These are phyloP conservation scores for Oligia strigilis DNA, from an alignment of 2,888 invertebrate species.

Conservation along the genomic window DNA sequence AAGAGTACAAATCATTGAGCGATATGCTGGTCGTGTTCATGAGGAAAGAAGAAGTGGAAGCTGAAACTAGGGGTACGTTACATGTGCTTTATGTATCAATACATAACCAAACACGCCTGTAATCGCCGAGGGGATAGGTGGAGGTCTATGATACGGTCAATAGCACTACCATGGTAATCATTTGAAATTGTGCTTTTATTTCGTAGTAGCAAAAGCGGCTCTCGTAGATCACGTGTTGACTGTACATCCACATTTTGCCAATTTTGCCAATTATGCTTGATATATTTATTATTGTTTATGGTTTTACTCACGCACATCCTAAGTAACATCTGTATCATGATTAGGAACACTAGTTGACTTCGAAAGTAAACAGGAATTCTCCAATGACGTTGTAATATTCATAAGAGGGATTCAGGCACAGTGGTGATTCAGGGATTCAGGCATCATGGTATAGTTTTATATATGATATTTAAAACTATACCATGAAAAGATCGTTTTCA, in stretches of 20 bases:
- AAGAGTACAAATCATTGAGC: conserved; percentile 97
- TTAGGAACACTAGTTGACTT: background rate
- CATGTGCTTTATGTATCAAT: background rate
- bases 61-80: conserved; percentile 90
- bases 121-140: background rate
- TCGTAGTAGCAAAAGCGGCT: background rate
- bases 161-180: too few relatives aligned
- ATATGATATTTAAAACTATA: background rate
- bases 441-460: too few relatives aligned
- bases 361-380: background rate
- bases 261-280: background rate
- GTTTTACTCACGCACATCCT: background rate
- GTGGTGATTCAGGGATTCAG: too few relatives aligned
- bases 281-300: background rate
- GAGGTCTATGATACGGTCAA: background rate
- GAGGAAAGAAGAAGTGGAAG: conserved; percentile 94
- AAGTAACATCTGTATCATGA: too few relatives aligned
- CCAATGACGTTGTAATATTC: background rate
- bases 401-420: background rate
- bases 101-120: background rate
- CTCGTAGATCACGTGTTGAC: background rate
- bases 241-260: background rate
- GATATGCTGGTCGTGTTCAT: conserved; percentile 97
- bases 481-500: too few relatives aligned
- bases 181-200: background rate